Evolutionary conservation across 2,888 invertebrate species (phyloP).

Genomic region (Alloscopus bannaensis): DNA sequence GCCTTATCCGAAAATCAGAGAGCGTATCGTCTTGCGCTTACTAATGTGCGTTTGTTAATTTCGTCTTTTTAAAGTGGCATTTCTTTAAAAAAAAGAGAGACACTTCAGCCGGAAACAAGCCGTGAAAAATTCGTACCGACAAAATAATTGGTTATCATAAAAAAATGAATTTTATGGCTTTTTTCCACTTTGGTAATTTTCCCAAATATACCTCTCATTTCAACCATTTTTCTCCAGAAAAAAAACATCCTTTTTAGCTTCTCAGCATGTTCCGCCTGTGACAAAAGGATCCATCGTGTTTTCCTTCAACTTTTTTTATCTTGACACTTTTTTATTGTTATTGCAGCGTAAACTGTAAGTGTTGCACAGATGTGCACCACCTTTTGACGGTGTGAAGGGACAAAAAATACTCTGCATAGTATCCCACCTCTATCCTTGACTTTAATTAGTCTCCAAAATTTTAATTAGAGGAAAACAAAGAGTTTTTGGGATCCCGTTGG

Average conservation of each 20-base stretch:
- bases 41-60: background rate
- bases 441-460: slow-evolving; percentile 57
- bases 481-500: too few species aligned
- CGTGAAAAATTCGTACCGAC: slow-evolving; percentile 44
- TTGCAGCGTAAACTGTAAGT: slow-evolving; percentile 5
- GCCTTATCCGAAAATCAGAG: slow-evolving; percentile 29
- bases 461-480: slow-evolving; percentile 54
- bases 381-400: background rate
- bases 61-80: too few species aligned
- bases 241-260: background rate
- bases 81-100: background rate
- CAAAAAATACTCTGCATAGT: slow-evolving; percentile 14
- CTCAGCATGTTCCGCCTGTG: background rate
- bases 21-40: slow-evolving; percentile 36
- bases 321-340: background rate
- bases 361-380: slow-evolving; percentile 53
- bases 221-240: too few species aligned
- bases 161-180: background rate
- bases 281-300: background rate
- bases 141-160: slow-evolving; percentile 50
- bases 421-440: slow-evolving; percentile 21
- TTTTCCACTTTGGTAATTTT: too few species aligned
- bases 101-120: slow-evolving; percentile 7
- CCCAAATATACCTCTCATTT: too few species aligned
- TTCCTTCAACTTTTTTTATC: background rate